Evolutionary conservation across 2,888 invertebrate genomes (phyloP).

Genomic region (Penaeus monodon): DNA sequence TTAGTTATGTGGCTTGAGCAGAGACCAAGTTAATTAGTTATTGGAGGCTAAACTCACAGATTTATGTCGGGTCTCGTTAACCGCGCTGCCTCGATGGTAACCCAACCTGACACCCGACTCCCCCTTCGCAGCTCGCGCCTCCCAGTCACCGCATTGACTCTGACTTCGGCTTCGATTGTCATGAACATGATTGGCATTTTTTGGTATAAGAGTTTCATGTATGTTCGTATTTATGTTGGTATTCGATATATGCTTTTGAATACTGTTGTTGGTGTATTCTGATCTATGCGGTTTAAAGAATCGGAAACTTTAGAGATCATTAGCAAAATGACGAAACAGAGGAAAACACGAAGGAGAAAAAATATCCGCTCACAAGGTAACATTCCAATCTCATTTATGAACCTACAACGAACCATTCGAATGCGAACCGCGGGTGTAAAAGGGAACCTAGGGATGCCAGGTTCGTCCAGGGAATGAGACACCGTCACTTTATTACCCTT

Average conservation of each 20-base stretch:
- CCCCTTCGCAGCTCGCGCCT: conserved; percentile 33
- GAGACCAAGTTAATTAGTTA: conserved; percentile 59
- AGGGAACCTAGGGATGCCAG: not conserved
- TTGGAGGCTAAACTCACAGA: conserved; percentile 63
- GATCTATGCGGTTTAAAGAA: no score
- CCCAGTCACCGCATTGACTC: conserved; percentile 16
- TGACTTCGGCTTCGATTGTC: conserved; percentile 19
- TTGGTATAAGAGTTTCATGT: no score
- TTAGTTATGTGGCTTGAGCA: conserved; percentile 55
- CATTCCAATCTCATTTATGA: no score
- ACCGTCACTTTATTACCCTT: conserved; percentile 30
- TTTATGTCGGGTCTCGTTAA: conserved; percentile 62
- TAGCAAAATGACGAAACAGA: no score
- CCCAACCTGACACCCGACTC: conserved; percentile 56
- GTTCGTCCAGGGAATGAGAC: conserved; percentile 22
- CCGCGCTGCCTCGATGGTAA: conserved; percentile 47
- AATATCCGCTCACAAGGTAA: no score
- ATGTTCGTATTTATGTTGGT: no score
- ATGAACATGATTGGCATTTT: not conserved
- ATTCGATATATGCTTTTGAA: no score
- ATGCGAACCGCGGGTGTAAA: not conserved
- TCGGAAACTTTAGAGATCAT: no score
- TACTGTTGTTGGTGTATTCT: no score
- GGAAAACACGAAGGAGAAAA: no score
- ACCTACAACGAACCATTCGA: no score